Conservation (phyloP, 37 sponge, comb jelly and placozoan genomes). For the Agelas oroides region DNA sequence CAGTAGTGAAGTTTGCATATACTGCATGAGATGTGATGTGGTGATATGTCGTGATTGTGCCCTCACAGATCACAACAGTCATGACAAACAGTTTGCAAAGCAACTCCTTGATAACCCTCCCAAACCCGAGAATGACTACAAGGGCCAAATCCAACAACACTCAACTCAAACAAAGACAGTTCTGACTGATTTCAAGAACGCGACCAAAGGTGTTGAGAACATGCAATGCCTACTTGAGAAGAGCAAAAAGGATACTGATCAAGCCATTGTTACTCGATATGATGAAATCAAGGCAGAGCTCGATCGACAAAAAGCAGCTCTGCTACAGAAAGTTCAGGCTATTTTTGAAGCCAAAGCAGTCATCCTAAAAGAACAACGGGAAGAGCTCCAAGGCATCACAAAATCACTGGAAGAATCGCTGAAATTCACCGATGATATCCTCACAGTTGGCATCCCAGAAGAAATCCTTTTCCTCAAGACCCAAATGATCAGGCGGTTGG, state of each 20-base stretch:
- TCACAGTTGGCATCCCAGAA: slow-evolving; percentile 33
- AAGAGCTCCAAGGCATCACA: neutral
- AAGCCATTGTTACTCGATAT: neutral
- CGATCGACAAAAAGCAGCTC: slow-evolving; percentile 1
- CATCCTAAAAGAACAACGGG: neutral
- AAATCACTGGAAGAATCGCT: slow-evolving; percentile 5
- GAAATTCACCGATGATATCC: neutral
- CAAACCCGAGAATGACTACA: neutral
- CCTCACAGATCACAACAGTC: neutral
- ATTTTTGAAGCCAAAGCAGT: neutral
- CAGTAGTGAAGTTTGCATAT: neutral
- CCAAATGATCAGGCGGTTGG: neutral
- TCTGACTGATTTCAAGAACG: neutral
- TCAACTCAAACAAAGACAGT: neutral
- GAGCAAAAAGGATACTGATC: neutral
- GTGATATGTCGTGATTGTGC: slow-evolving; percentile 29
- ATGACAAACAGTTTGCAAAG: neutral
- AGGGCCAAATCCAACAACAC: neutral
- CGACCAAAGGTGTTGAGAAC: neutral
- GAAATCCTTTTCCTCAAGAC: slow-evolving; percentile 30
- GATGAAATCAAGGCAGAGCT: neutral
- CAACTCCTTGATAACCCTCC: neutral
- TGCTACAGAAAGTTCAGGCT: neutral
- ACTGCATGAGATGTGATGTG: slow-evolving; percentile 1
- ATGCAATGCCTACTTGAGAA: neutral